A percentile compares a stretch with the other conserved stretches of the same genome.
phyloP scores from a whole-genome alignment of 2,888 invertebrate genomes.

The Phyllotreta cruciferae region DNA sequence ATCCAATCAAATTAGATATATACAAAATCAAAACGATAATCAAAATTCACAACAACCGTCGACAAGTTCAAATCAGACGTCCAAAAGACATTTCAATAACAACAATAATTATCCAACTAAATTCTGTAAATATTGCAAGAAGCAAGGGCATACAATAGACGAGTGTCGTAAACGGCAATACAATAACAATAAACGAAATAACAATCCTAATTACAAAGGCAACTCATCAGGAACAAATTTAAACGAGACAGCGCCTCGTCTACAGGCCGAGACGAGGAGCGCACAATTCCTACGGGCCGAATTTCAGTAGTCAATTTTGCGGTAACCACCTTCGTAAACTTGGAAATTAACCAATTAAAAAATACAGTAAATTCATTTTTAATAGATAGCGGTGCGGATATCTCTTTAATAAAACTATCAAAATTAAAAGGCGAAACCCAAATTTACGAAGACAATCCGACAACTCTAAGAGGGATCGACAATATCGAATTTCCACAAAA shows the following conservation, averaged over 20 bases:
- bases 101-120: not conserved
- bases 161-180: not conserved
- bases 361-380: constrained; percentile 1
- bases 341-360: constrained; percentile 1
- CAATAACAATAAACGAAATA: not conserved
- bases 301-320: constrained; percentile 1
- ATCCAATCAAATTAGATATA: constrained; percentile 12
- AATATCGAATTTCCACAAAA: constrained; percentile 27
- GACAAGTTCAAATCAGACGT: not conserved
- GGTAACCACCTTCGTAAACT: constrained; percentile 1
- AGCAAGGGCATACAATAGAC: not conserved
- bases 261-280: not conserved
- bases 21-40: constrained; percentile 3
- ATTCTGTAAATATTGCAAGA: constrained; percentile 3
- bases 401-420: constrained; percentile 1
- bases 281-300: constrained; percentile 5
- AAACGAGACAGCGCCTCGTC: not conserved
- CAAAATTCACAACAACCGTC: constrained; percentile 1
- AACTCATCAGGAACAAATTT: not conserved
- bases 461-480: constrained; percentile 23
- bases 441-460: constrained; percentile 16
- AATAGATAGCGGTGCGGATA: constrained; percentile 4
- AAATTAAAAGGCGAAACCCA: constrained; percentile 4
- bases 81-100: not conserved
- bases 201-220: too few species aligned